Evolutionary conservation across 2,113 vertebrate species (phyloP).

Genomic region (Podarcis raffonei): DNA sequence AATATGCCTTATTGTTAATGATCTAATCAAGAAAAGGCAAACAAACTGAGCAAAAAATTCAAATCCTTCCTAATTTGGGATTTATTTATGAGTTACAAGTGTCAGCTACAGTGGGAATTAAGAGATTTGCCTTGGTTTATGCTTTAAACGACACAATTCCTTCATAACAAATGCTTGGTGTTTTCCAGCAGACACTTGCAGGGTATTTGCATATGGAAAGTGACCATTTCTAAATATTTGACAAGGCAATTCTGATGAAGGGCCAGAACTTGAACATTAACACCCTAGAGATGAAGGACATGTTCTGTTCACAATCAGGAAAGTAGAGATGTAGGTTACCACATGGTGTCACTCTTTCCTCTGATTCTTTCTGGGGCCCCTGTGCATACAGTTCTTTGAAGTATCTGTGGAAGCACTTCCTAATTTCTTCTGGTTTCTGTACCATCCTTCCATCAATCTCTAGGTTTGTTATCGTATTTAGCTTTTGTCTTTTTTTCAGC

Average conservation of each 20-base stretch:
- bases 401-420: no score
- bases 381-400: no score
- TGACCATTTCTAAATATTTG: background rate
- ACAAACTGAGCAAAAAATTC: conserved; percentile 22
- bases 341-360: conserved; percentile 43
- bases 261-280: background rate
- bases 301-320: background rate
- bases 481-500: no score
- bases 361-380: no score
- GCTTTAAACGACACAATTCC: background rate
- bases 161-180: conserved; percentile 3
- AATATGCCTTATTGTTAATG: background rate
- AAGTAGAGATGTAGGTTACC: conserved; percentile 8
- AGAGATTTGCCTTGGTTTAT: background rate
- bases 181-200: background rate
- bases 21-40: conserved; percentile 32
- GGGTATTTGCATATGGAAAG: background rate
- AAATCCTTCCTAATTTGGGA: background rate
- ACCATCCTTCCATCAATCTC: no score
- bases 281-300: background rate
- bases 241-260: background rate
- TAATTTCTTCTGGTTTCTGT: no score
- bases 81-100: conserved; percentile 36
- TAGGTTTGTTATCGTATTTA: no score
- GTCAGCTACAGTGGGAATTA: conserved; percentile 5